These are phyloP conservation scores for Paratrypauchen microcephalus DNA, from an alignment of 2,797 vertebrate genomes.

Conservation along the genomic window DNA sequence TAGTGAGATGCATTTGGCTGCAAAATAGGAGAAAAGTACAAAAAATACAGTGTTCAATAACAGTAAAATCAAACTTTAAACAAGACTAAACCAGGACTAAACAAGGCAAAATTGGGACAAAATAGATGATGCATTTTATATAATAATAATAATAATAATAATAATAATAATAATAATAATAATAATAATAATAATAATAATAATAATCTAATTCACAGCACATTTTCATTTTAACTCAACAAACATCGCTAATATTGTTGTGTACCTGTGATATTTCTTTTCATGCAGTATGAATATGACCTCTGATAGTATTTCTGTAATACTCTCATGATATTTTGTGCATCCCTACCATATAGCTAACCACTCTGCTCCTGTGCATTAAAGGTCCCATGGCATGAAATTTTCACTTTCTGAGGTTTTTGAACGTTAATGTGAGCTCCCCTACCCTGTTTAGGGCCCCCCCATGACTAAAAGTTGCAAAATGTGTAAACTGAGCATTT, in stretches of 20 bases:
- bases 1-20: neutral
- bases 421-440: too few species aligned
- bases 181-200: too few species aligned
- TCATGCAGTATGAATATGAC: too few species aligned
- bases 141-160: neutral
- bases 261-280: neutral
- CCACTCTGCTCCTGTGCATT: neutral
- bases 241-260: neutral
- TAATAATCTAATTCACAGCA: neutral
- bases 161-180: too few species aligned
- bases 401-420: too few species aligned
- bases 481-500: too few species aligned
- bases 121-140: neutral
- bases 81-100: too few species aligned
- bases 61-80: neutral
- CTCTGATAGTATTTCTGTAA: too few species aligned
- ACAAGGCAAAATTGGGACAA: neutral
- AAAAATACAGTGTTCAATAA: neutral
- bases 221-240: neutral
- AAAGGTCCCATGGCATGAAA: too few species aligned
- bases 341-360: neutral
- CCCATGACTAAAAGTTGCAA: too few species aligned
- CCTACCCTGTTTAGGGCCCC: too few species aligned
- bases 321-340: neutral
- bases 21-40: neutral